Base-by-base conservation (phyloP, 2,888 invertebrate genomes). In the Hyalella azteca region DNA sequence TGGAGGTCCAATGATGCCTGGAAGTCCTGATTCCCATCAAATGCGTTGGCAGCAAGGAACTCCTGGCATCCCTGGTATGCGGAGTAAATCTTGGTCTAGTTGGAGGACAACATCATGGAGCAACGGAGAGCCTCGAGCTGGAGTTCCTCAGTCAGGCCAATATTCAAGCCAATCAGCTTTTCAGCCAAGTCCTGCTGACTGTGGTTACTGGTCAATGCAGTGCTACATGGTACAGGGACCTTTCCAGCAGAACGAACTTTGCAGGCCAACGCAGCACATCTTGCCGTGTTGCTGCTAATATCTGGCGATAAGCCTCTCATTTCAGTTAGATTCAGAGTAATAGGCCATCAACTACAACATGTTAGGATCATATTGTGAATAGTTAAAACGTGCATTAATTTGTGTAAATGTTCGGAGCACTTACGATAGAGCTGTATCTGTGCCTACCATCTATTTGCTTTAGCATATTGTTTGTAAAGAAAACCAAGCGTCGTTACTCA, bases 31-130 rank as follows among this genome's bases (percentile, higher is more conserved):
- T 15, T 19, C 19, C n/a, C 32, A 66, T 19, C 66, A 66, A 13
- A 5, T 66, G 36, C 19, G 19, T n/a, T 66, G 66, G 66, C 66
- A 66, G 36, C 66, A 22, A 36, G 36, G 66, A 7, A 3, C 66
- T 2, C 66, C 19, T 19, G 36, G 19, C 22, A 3, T 15, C 19
- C 66, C 7, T 29, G 66, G 66, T 3, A 66, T 66, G 66, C 9
- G 66, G 29, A 66, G 66, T 19, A 66, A 66, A 66, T 66, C 66
- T 19, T 66, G 66, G 66, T 66, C 66, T 36, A 66, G 66, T 15
- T 66, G 66, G 66, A 66, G 66, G 66, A 66, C 66, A 36, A 29
- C 36, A 3, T 66, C 66, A 36, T 66, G 66, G 66, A 39, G 66
- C 19, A 66, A 11, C 15, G 66, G 19, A 7, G 36, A 66, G 19